A percentile compares a stretch with the other conserved stretches of the same genome.
These are phyloP conservation scores for Macroramphosus scolopax DNA, from an alignment of 2,797 vertebrate genomes.

Conservation along the genomic window DNA sequence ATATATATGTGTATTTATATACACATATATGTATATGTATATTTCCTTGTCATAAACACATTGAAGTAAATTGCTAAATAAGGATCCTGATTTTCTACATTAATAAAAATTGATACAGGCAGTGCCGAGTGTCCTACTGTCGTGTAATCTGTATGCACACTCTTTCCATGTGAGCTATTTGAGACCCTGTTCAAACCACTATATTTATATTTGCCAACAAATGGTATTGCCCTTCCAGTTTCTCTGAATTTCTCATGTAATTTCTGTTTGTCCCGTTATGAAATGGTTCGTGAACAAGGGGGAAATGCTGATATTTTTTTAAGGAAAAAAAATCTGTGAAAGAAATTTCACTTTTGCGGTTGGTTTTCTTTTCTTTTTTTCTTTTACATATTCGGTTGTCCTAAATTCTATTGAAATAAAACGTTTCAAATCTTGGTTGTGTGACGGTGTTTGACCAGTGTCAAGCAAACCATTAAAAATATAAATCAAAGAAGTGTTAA, in stretches of 20 bases:
- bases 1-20: too few relatives aligned
- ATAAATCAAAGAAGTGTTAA: conserved; percentile 37
- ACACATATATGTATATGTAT: conserved; percentile 78
- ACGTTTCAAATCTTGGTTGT: conserved; percentile 75
- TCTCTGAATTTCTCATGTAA: conserved; percentile 63
- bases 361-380: conserved; percentile 66
- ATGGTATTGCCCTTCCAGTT: conserved; percentile 78
- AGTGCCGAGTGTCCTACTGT: conserved; percentile 74
- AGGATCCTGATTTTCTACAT: conserved; percentile 77
- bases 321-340: conserved; percentile 69
- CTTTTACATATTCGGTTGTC: conserved; percentile 82
- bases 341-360: conserved; percentile 73
- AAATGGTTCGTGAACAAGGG: conserved; percentile 78
- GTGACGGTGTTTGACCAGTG: conserved; percentile 60
- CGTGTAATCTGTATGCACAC: conserved; percentile 69
- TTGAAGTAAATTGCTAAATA: conserved; percentile 64
- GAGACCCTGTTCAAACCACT: conserved; percentile 83
- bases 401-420: conserved; percentile 79
- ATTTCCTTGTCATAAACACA: conserved; percentile 77
- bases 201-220: conserved; percentile 87
- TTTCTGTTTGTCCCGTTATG: conserved; percentile 74
- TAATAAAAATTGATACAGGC: conserved; percentile 74
- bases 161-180: conserved; percentile 77
- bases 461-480: conserved; percentile 65
- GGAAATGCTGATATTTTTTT: conserved; percentile 82